Evolutionary conservation across 2,113 vertebrate species (phyloP), one percentile per base, ranked within the genome.

Genomic region (Podarcis raffonei): DNA sequence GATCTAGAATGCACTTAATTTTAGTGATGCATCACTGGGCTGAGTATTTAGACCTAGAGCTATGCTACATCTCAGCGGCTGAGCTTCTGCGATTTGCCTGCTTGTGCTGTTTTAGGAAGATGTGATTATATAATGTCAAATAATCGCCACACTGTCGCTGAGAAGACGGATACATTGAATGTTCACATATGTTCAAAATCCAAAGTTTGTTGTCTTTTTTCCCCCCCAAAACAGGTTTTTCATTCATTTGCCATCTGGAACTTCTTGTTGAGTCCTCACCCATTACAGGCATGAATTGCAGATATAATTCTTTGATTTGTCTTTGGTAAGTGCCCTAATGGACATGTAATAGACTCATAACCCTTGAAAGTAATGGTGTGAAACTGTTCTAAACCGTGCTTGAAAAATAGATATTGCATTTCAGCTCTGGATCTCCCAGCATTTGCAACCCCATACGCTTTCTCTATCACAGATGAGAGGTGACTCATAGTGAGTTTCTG

Each of bases 281-380:
- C 57, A 87, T 94, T 91, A 89, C 22, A 80, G 74, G 35, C 91
- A 90, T 48, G 32, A 91, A 57, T 77, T 57, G 27, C 32, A 25
- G 77, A 42, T 92, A 92, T 62, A 94, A 94, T 62, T 90, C 25
- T 39, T 91, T 89, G 83, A 91, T 92, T 94, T 94, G 7, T 92
- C 81, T 95, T 95, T 87, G 11, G 27, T 87, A 93, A 94, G 93
- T 91, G 59, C 42, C 39, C n/a, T 87, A 79, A 87, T n/a, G 74
- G 85, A 76, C 27, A 39, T 87, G 9, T 66, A 89, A 84, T 35
- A 93, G 91, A 81, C 53, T 89, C 30, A 83, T 89, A 90, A 91
- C 2, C 69, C 62, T 89, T 89, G 81, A 71, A 89, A 91, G 39
- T 39, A 35, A 68, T 92, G 76, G 7, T 90, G n/a, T 91, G 53